A percentile compares a stretch with the other conserved stretches of the same genome.
phyloP scores from a whole-genome alignment of 1,140 invertebrate genomes.

The Samia ricini region DNA sequence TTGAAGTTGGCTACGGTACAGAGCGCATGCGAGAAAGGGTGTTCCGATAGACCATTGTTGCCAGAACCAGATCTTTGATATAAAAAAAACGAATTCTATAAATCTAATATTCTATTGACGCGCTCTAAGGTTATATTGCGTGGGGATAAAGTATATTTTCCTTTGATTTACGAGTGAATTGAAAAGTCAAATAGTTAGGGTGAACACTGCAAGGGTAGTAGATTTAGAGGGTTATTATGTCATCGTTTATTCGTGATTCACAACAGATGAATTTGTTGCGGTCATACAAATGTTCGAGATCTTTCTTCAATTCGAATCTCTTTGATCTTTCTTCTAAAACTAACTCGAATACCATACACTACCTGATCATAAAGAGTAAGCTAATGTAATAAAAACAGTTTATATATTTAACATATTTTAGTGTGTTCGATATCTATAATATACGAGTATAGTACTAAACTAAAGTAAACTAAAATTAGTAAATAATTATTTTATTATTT shows the following conservation, averaged over 20 bases:
- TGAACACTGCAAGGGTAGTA: slow-evolving; percentile 23
- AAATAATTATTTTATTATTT: no score
- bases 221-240: slow-evolving; percentile 39
- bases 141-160: slow-evolving; percentile 33
- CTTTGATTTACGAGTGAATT: slow-evolving; percentile 19
- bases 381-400: neutral
- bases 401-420: no score
- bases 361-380: neutral
- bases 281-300: neutral
- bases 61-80: slow-evolving; percentile 42
- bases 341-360: neutral
- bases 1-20: slow-evolving; percentile 42
- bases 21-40: slow-evolving; percentile 64
- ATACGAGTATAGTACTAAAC: no score
- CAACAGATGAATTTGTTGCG: neutral
- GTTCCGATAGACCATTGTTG: slow-evolving; percentile 53
- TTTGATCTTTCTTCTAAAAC: slow-evolving; percentile 4
- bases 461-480: no score
- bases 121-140: slow-evolving; percentile 24
- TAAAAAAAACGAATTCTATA: slow-evolving; percentile 41
- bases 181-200: slow-evolving; percentile 17
- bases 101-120: slow-evolving; percentile 17
- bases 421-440: no score
- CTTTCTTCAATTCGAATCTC: neutral
- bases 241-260: slow-evolving; percentile 32